Evolutionary conservation across 2,888 invertebrate genomes (phyloP).

Genomic region (Priocnemis perturbator): DNA sequence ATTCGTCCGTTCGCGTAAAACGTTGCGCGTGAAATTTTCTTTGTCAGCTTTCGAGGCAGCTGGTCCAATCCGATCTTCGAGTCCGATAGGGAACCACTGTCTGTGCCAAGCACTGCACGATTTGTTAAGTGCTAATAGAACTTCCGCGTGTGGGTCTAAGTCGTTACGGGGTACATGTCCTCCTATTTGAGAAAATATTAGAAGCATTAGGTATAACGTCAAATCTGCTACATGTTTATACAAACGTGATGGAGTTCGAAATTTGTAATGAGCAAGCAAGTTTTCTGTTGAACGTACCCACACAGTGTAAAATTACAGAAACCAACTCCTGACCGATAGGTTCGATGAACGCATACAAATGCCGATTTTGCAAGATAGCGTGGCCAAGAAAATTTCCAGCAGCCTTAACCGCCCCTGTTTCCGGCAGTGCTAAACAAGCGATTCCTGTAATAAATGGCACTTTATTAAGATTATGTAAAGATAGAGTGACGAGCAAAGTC

Average conservation of each 20-base stretch:
- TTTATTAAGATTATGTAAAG: neutral
- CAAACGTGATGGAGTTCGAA: neutral
- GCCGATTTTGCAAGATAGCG: slow-evolving; percentile 78
- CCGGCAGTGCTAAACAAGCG: slow-evolving; percentile 79
- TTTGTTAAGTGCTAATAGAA: slow-evolving; percentile 82
- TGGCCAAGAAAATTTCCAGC: slow-evolving; percentile 79
- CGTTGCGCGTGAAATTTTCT: slow-evolving; percentile 54
- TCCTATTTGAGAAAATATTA: slow-evolving; percentile 66
- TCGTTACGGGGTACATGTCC: slow-evolving; percentile 79
- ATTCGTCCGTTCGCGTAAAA: slow-evolving; percentile 56
- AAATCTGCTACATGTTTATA: neutral
- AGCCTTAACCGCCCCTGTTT: slow-evolving; percentile 79
- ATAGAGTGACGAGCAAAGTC: too few relatives aligned
- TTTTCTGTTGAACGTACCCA: slow-evolving; percentile 73
- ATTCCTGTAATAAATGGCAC: slow-evolving; percentile 75
- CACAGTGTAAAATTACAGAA: slow-evolving; percentile 78
- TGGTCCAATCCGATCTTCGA: slow-evolving; percentile 70
- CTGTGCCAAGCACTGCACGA: slow-evolving; percentile 80
- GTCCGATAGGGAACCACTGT: slow-evolving; percentile 79
- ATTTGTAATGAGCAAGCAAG: neutral
- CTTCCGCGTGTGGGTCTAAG: slow-evolving; percentile 80
- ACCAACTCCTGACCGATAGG: slow-evolving; percentile 80
- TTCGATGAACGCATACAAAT: slow-evolving; percentile 77
- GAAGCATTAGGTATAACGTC: neutral
- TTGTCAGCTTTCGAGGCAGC: slow-evolving; percentile 57